Evolutionary conservation across 2,113 vertebrate genomes (phyloP).

Genomic region (Centropus unirufus): DNA sequence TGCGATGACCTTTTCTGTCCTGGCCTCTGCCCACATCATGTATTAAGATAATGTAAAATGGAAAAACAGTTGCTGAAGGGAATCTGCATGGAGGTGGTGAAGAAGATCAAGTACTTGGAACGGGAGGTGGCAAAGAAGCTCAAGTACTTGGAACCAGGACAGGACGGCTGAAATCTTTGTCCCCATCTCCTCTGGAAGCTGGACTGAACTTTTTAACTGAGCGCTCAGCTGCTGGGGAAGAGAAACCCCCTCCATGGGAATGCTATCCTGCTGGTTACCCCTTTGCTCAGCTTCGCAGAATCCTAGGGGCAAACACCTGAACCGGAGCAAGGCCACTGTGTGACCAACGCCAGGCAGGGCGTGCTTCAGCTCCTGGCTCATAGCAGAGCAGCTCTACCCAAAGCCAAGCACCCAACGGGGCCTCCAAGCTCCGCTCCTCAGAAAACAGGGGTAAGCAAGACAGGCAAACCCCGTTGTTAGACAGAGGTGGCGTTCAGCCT

Average conservation of each 20-base stretch:
- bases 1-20: neutral
- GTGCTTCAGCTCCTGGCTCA: neutral
- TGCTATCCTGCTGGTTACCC: fast-evolving
- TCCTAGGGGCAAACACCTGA: neutral
- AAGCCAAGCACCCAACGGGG: too few species aligned
- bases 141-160: neutral
- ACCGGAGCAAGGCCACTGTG: neutral
- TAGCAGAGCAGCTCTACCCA: neutral
- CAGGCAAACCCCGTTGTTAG: neutral
- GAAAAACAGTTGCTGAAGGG: neutral
- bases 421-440: neutral
- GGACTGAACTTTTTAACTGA: neutral
- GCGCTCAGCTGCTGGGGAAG: neutral
- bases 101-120: too few species aligned
- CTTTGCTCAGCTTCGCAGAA: neutral
- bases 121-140: neutral
- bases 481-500: neutral
- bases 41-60: neutral
- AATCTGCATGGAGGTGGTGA: neutral
- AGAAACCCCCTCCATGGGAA: fast-evolving
- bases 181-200: neutral
- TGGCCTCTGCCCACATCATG: fast-evolving
- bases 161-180: fast-evolving
- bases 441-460: neutral
- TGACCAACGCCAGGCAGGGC: fast-evolving